phyloP scores from a whole-genome alignment of 2,797 vertebrate genomes.

The Neosalanx taihuensis region DNA sequence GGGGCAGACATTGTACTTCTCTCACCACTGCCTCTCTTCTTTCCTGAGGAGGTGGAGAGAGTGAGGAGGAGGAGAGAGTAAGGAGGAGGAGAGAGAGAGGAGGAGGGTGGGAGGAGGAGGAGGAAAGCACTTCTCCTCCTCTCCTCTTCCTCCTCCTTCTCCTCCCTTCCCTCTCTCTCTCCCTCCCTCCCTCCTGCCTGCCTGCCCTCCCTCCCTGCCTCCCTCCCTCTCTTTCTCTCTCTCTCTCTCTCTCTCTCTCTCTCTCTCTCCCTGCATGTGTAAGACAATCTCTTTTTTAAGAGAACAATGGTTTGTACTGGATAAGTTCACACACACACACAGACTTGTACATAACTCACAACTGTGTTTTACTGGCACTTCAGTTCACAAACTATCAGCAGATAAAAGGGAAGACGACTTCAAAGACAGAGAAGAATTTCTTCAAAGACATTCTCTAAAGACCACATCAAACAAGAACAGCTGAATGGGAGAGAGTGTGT shows the following conservation, averaged over 20 bases:
- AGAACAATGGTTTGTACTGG: constrained; percentile 55
- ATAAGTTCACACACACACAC: constrained; percentile 27
- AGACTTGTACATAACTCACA: too few relatives aligned
- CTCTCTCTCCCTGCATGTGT: constrained; percentile 24
- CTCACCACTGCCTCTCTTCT: not conserved
- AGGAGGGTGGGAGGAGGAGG: not conserved
- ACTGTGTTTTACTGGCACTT: not conserved
- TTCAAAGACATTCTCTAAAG: constrained; percentile 71
- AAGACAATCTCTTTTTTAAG: constrained; percentile 30
- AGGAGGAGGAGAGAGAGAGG: too few relatives aligned
- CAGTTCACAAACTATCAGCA: constrained; percentile 52
- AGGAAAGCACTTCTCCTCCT: constrained; percentile 42
- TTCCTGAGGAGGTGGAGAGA: constrained; percentile 17
- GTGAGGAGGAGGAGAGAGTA: not conserved
- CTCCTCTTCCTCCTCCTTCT: too few relatives aligned
- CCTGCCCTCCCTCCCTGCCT: too few relatives aligned
- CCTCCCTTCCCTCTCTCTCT: too few relatives aligned
- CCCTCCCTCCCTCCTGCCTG: too few relatives aligned
- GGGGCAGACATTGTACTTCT: constrained; percentile 25
- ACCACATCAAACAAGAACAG: constrained; percentile 75
- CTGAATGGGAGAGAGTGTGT: constrained; percentile 28
- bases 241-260: too few relatives aligned
- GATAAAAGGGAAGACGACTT: constrained; percentile 72
- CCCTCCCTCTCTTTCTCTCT: too few relatives aligned
- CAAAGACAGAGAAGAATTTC: constrained; percentile 72